Evolutionary conservation across 2,113 vertebrate species (phyloP), one percentile per base, ranked within the genome.

Genomic region (Caloenas nicobarica): DNA sequence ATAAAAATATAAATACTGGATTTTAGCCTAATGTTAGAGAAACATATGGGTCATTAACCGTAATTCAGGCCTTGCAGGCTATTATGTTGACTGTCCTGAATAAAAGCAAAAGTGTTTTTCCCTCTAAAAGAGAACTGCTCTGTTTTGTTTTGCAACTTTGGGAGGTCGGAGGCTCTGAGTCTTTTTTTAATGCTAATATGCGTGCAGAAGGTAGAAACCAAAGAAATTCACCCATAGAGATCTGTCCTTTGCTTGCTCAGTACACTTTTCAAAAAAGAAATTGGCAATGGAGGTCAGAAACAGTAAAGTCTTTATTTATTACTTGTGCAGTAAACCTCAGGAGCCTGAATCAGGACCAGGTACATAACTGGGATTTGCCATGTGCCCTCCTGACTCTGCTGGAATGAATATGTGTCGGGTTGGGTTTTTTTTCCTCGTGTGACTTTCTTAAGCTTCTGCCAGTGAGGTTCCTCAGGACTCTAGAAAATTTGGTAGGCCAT

Each of bases 1-100:
- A 3, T 65, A 91, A 94, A 95, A 92, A 86, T 88, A 88, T 53
- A 93, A 95, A 94, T 79, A 94, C 22, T 89, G 88, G 89, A 91
- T 77, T 91, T 92, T 81, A 73, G 48, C 76, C 62, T 87, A 78
- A 7, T 85, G 62, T 19, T 77, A 40, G 83, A 61, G 81, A 94
- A 90, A 48, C 54, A 60, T 62, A 81, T 60, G 85, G 91, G 76
- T 91, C 93, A 95, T 95, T 96, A 96, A 81, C 64, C 88, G 72
- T 51, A 93, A 94, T 93, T 88, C 79, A 92, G 77, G 68, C 66
- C 83, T 91, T 93, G 60, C 33, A 93, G 68, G 72, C 81, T 95
- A 50, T 93, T 94, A 40, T 86, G 40, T 51, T 83, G 60, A 57
- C 51, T 82, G 31, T 74, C 31, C 25, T 44, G 44, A 88, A 93